A percentile compares a stretch with the other conserved stretches of the same genome.
Conservation (phyloP, 2,888 invertebrate species). For the Cinara cedri region DNA sequence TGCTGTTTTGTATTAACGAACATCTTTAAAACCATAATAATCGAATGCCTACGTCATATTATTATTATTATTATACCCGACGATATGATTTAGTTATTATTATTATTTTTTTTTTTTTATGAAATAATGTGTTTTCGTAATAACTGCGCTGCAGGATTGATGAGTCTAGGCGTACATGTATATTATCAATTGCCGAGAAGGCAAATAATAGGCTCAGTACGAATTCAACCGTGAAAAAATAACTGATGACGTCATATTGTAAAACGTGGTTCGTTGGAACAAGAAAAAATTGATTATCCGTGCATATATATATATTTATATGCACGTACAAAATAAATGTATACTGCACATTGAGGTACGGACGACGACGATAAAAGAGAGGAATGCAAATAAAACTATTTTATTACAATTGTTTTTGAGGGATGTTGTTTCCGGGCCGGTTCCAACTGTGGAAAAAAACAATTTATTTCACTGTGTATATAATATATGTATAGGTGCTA, state of each 20-base stretch:
- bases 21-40: not conserved
- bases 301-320: not conserved
- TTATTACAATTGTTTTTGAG: conserved; percentile 55
- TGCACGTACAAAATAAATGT: conserved; percentile 12
- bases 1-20: too few relatives aligned
- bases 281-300: conserved; percentile 49
- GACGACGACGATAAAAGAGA: conserved; percentile 39
- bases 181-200: conserved; percentile 32
- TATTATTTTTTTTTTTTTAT: too few relatives aligned
- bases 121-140: not conserved
- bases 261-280: conserved; percentile 41
- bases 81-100: too few relatives aligned
- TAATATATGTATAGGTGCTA: conserved; percentile 31
- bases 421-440: conserved; percentile 42
- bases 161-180: not conserved
- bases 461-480: conserved; percentile 41
- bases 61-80: too few relatives aligned
- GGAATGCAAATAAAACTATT: conserved; percentile 56
- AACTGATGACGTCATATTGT: conserved; percentile 52
- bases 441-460: conserved; percentile 48
- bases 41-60: too few relatives aligned
- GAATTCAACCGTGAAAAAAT: conserved; percentile 42
- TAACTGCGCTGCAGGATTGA: conserved; percentile 22
- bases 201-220: conserved; percentile 39
- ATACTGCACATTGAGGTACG: conserved; percentile 1